A percentile compares a stretch with the other conserved stretches of the same genome.
phyloP scores from a whole-genome alignment of 2,113 vertebrate species.

The Tympanuchus pallidicinctus region DNA sequence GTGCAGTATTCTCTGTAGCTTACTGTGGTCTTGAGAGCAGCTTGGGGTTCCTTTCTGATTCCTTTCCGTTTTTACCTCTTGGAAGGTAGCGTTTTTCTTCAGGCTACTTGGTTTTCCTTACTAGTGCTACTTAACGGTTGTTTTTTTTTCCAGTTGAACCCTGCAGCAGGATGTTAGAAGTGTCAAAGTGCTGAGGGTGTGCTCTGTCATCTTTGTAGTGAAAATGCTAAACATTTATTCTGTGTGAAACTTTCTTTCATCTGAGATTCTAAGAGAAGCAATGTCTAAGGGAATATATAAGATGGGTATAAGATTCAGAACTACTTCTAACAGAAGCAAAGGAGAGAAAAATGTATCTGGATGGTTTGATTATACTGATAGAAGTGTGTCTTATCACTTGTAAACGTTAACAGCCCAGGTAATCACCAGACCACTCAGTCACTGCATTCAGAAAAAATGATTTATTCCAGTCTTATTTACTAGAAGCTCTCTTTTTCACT shows the following conservation, averaged over 20 bases:
- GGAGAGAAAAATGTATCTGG: background rate
- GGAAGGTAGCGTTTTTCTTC: background rate
- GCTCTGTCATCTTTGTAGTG: background rate
- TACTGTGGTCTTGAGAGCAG: background rate
- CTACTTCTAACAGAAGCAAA: background rate
- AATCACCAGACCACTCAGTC: background rate
- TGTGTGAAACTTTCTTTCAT: background rate
- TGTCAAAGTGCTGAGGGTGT: background rate
- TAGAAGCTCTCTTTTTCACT: background rate
- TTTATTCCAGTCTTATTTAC: background rate
- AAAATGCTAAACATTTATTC: background rate
- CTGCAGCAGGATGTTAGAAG: background rate
- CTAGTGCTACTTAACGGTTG: background rate
- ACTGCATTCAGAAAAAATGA: background rate
- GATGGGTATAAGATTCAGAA: background rate
- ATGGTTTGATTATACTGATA: background rate
- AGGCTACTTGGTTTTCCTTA: background rate
- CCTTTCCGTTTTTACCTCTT: background rate
- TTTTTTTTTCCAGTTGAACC: background rate
- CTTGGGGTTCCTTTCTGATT: background rate
- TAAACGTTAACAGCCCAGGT: background rate
- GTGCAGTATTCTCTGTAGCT: background rate
- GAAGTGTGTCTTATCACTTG: background rate
- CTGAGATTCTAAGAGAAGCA: background rate
- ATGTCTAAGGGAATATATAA: background rate